Evolutionary conservation across 35 echinoderm and acorn worm genomes (phyloP).

Genomic region (Ptychodera flava): DNA sequence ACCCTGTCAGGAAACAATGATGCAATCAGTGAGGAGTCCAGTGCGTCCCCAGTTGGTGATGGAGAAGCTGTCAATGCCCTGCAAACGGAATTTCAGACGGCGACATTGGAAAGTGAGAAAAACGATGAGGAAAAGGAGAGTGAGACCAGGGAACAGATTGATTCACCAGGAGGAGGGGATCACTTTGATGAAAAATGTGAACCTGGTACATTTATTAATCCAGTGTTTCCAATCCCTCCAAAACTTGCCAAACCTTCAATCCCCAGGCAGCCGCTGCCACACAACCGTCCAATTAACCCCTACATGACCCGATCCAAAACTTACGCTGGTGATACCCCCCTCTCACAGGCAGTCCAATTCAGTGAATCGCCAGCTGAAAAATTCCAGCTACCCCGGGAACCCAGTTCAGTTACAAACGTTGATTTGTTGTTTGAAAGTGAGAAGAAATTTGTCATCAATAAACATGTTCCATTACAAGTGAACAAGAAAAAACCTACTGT

Average conservation of each 20-base stretch:
- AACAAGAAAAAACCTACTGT: background rate
- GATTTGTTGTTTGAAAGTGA: background rate
- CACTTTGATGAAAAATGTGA: too few relatives aligned
- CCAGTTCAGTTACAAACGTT: background rate
- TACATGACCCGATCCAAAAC: background rate
- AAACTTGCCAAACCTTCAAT: background rate
- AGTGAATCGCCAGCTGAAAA: background rate
- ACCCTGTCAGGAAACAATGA: background rate
- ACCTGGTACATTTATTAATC: too few relatives aligned
- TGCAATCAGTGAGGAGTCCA: background rate
- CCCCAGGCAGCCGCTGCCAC: background rate
- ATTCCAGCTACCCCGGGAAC: background rate
- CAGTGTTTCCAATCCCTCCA: background rate
- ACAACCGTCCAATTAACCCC: background rate
- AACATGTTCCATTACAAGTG: constrained; percentile 42
- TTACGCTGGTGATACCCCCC: background rate
- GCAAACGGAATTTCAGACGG: background rate
- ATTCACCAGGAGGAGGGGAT: too few relatives aligned
- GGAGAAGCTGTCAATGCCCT: background rate
- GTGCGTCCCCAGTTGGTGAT: background rate
- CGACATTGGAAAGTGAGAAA: background rate
- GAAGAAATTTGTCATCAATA: constrained; percentile 35
- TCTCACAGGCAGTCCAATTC: background rate
- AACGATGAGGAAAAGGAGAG: background rate
- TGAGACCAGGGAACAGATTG: too few relatives aligned